Evolutionary conservation across 2,113 vertebrate species (phyloP).

Genomic region (Chionomys nivalis): DNA sequence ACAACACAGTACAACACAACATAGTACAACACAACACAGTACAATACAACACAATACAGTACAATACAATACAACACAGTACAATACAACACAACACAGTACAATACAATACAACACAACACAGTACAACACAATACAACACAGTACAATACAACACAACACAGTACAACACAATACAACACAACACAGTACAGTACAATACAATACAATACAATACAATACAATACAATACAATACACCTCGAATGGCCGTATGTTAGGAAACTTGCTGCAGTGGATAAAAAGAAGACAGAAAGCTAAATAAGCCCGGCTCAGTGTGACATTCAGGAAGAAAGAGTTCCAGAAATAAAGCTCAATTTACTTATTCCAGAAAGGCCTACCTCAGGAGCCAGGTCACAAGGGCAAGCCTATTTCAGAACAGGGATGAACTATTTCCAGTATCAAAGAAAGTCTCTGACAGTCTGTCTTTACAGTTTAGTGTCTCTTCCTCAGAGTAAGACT

Average conservation of each 20-base stretch:
- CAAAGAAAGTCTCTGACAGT: slow-evolving; percentile 67
- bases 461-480: slow-evolving; percentile 50
- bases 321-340: slow-evolving; percentile 79
- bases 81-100: background rate
- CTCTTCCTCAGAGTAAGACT: slow-evolving; percentile 39
- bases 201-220: background rate
- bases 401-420: slow-evolving; percentile 75
- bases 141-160: too few species aligned
- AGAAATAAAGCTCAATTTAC: slow-evolving; percentile 81
- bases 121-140: too few species aligned
- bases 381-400: slow-evolving; percentile 75
- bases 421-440: slow-evolving; percentile 69
- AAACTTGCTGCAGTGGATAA: slow-evolving; percentile 73
- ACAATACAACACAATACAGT: too few species aligned
- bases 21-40: background rate
- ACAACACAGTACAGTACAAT: too few species aligned
- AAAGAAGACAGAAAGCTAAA: slow-evolving; percentile 79
- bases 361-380: slow-evolving; percentile 77
- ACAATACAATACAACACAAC: too few species aligned
- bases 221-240: background rate
- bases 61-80: too few species aligned
- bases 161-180: background rate
- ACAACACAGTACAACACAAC: too few species aligned
- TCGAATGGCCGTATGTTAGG: slow-evolving; percentile 68
- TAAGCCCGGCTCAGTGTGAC: slow-evolving; percentile 73